Conservation (phyloP, 2,797 vertebrate genomes). For the Enteromius unitaeniatus region DNA sequence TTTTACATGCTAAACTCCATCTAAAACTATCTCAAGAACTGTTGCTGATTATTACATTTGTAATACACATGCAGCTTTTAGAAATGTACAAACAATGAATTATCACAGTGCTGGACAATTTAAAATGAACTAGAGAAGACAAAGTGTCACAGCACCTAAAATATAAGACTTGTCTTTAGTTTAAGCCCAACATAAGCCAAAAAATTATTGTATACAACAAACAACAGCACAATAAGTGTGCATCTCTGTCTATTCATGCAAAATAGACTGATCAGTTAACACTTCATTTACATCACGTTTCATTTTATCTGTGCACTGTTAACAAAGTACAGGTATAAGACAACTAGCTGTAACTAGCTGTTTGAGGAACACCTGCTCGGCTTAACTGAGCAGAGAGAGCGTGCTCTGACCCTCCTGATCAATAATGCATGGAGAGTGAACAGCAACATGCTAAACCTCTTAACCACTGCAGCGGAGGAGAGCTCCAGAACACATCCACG, state of each 20-base stretch:
- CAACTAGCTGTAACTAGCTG: slow-evolving; percentile 69
- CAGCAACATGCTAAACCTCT: slow-evolving; percentile 85
- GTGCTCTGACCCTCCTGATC: slow-evolving; percentile 75
- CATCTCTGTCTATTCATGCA: neutral
- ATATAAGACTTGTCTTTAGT: neutral
- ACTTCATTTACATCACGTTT: neutral
- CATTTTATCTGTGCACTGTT: neutral
- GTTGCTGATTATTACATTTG: neutral
- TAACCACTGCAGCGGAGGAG: slow-evolving; percentile 72
- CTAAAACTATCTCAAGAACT: neutral
- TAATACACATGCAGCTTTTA: neutral
- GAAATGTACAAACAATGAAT: neutral
- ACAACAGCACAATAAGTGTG: neutral
- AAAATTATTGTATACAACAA: neutral
- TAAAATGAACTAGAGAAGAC: neutral
- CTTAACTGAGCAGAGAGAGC: slow-evolving; percentile 77
- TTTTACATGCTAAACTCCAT: neutral
- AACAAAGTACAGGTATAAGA: neutral
- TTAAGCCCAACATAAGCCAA: neutral
- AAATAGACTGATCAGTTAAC: neutral
- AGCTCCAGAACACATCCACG: slow-evolving; percentile 34
- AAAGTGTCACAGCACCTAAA: neutral
- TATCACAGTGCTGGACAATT: neutral
- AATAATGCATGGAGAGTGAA: slow-evolving; percentile 84
- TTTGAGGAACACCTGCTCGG: slow-evolving; percentile 78